These are phyloP conservation scores for Mesitornis unicolor DNA, from an alignment of 2,113 vertebrate species.

Conservation along the genomic window DNA sequence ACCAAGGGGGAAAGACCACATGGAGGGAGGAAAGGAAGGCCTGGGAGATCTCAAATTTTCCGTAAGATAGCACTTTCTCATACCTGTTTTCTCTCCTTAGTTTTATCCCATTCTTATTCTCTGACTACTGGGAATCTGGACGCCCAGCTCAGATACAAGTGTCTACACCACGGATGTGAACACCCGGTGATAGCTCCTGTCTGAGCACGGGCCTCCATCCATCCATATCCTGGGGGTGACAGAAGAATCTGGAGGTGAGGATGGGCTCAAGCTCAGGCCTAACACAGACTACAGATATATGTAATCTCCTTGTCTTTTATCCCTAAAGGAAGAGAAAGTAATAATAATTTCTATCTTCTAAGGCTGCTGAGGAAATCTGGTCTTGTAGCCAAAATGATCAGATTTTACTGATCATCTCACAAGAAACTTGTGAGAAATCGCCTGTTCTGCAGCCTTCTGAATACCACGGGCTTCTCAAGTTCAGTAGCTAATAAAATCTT, in stretches of 20 bases:
- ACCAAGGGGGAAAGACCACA: neutral
- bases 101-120: neutral
- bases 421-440: neutral
- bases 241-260: neutral
- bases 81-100: neutral
- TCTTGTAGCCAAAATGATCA: neutral
- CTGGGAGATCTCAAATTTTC: neutral
- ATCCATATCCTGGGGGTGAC: neutral
- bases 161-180: neutral
- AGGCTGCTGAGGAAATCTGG: neutral
- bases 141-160: neutral
- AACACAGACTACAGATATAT: neutral
- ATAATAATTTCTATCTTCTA: neutral
- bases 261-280: neutral
- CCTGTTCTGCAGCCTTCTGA: neutral
- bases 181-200: neutral
- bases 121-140: too few species aligned
- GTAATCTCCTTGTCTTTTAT: neutral
- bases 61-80: neutral
- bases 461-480: neutral
- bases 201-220: neutral
- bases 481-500: neutral
- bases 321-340: neutral
- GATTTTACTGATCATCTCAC: neutral
- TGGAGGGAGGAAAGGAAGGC: neutral